phyloP scores from a whole-genome alignment of 2,888 invertebrate genomes.

The Metallyticus violacea region DNA sequence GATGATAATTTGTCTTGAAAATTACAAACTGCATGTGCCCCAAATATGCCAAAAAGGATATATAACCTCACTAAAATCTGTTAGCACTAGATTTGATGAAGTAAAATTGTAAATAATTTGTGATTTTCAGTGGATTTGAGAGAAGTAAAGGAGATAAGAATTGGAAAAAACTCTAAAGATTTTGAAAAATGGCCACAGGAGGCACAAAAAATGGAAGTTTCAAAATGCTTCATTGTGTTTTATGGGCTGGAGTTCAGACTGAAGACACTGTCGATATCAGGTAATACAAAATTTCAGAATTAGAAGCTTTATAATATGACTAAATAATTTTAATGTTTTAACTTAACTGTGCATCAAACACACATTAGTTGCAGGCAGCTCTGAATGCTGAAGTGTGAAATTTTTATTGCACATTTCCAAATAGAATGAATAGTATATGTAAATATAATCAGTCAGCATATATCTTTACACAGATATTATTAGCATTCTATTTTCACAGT shows the following conservation, averaged over 20 bases:
- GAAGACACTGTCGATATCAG: slow-evolving; percentile 81
- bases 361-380: background rate
- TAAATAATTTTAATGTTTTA: background rate
- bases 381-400: too few relatives aligned
- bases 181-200: slow-evolving; percentile 94
- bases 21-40: too few relatives aligned
- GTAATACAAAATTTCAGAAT: slow-evolving; percentile 55
- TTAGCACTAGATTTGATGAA: background rate
- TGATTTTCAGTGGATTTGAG: slow-evolving; percentile 62
- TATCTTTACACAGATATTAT: too few relatives aligned
- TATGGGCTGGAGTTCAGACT: slow-evolving; percentile 89
- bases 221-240: slow-evolving; percentile 83
- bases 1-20: too few relatives aligned
- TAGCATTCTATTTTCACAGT: too few relatives aligned
- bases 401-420: too few relatives aligned
- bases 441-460: too few relatives aligned
- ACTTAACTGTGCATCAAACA: background rate
- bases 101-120: slow-evolving; percentile 14
- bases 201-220: slow-evolving; percentile 70
- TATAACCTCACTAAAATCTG: too few relatives aligned
- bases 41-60: too few relatives aligned
- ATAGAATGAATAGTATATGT: too few relatives aligned
- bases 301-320: too few relatives aligned
- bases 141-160: slow-evolving; percentile 85
- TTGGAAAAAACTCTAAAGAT: slow-evolving; percentile 84